Conservation (phyloP, 2,888 invertebrate genomes). For the Apodemia mormo region DNA sequence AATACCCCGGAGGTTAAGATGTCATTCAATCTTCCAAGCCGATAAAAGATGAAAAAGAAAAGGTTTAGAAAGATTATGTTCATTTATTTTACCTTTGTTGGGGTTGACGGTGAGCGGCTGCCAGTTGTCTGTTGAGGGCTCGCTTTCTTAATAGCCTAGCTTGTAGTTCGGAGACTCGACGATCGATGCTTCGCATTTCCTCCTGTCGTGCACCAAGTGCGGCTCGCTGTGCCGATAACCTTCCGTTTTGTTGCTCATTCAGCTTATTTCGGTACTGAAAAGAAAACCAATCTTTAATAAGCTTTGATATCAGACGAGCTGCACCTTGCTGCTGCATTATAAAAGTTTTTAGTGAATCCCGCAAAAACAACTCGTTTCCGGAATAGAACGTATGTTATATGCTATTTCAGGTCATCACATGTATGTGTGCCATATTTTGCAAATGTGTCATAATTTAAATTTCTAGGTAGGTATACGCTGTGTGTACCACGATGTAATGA, state of each 20-base stretch:
- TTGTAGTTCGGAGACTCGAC: conserved; percentile 95
- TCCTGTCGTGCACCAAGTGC: conserved; percentile 93
- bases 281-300: conserved; percentile 13
- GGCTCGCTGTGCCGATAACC: conserved; percentile 93
- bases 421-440: too few species aligned
- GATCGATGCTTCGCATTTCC: conserved; percentile 95
- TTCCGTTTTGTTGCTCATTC: conserved; percentile 96
- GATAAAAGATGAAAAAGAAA: background rate
- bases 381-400: too few species aligned
- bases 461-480: too few species aligned
- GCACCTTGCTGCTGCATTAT: too few species aligned
- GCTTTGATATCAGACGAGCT: too few species aligned
- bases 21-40: background rate
- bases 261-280: conserved; percentile 97
- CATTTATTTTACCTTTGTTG: conserved; percentile 47
- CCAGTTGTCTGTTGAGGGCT: conserved; percentile 87
- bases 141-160: conserved; percentile 94
- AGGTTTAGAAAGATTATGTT: background rate
- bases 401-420: too few species aligned
- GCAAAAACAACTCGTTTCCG: too few species aligned
- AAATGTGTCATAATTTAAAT: too few species aligned
- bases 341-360: too few species aligned
- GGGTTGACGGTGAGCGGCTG: conserved; percentile 73
- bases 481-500: too few species aligned
- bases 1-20: background rate